These are phyloP conservation scores for Aulostomus chinensis DNA, from an alignment of 2,797 vertebrate genomes.

Conservation along the genomic window DNA sequence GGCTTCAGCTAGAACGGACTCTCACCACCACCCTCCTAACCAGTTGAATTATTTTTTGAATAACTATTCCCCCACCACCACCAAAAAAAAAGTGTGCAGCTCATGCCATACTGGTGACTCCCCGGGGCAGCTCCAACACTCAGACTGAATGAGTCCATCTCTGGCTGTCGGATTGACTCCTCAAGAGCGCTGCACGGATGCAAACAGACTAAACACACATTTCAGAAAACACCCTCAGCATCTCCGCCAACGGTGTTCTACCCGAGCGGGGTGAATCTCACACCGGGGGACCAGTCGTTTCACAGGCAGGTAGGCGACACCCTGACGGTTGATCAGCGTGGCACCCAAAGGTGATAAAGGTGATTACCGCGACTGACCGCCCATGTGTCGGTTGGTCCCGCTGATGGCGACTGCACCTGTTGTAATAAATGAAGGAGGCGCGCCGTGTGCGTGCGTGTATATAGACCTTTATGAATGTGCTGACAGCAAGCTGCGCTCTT, in stretches of 20 bases:
- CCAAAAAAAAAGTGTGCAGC: conserved; percentile 62
- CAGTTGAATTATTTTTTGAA: conserved; percentile 61
- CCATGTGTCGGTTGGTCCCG: conserved; percentile 38
- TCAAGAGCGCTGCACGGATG: conserved; percentile 55
- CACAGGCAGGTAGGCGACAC: conserved; percentile 53
- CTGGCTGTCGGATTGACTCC: conserved; percentile 57
- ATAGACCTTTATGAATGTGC: conserved; percentile 1
- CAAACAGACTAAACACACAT: conserved; percentile 51
- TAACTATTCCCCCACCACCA: too few species aligned
- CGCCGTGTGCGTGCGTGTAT: conserved; percentile 25
- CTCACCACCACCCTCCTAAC: conserved; percentile 30
- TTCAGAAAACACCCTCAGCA: conserved; percentile 36
- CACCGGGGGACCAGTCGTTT: conserved; percentile 38
- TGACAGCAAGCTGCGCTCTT: conserved; percentile 7
- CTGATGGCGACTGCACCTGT: conserved; percentile 66
- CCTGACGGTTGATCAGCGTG: conserved; percentile 8
- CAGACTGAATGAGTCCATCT: conserved; percentile 69
- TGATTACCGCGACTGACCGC: conserved; percentile 31
- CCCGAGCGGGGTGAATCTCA: conserved; percentile 45
- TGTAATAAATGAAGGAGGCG: conserved; percentile 43
- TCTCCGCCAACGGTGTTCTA: conserved; percentile 43
- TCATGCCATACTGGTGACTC: conserved; percentile 50
- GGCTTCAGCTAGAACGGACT: conserved; percentile 42
- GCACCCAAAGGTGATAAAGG: conserved; percentile 49
- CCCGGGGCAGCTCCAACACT: conserved; percentile 39